phyloP scores from a whole-genome alignment of 2,888 invertebrate genomes.

The Dicycla oo region DNA sequence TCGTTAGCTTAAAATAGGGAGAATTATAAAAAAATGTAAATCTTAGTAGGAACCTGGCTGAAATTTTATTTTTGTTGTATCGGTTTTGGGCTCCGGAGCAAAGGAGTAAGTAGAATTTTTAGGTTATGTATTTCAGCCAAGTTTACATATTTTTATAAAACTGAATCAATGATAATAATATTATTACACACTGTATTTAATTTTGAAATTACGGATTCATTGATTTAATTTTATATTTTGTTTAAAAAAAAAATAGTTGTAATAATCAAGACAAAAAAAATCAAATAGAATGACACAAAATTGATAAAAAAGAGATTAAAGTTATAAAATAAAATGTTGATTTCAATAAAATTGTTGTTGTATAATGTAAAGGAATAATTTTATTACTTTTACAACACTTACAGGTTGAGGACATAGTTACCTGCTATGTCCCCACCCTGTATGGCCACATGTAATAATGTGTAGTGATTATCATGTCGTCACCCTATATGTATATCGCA shows the following conservation, averaged over 20 bases:
- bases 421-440: too few relatives aligned
- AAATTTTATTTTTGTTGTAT: not conserved
- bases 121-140: constrained; percentile 8
- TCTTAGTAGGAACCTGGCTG: constrained; percentile 1
- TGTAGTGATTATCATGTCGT: too few relatives aligned
- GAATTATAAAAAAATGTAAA: not conserved
- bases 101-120: not conserved
- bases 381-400: not conserved
- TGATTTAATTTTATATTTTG: constrained; percentile 2
- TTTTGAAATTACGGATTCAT: not conserved
- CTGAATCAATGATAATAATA: constrained; percentile 5
- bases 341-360: not conserved
- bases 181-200: too few relatives aligned
- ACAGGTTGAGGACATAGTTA: not conserved
- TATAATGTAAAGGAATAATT: not conserved
- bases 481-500: too few relatives aligned
- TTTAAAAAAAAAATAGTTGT: constrained; percentile 11
- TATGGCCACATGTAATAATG: too few relatives aligned
- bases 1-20: constrained; percentile 66
- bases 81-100: too few relatives aligned
- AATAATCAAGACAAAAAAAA: not conserved
- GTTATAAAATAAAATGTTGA: not conserved
- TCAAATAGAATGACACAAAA: not conserved
- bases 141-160: not conserved
- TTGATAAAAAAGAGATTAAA: not conserved